Base-by-base conservation (phyloP, 2,113 vertebrate genomes). In the Glaucidium brasilianum region DNA sequence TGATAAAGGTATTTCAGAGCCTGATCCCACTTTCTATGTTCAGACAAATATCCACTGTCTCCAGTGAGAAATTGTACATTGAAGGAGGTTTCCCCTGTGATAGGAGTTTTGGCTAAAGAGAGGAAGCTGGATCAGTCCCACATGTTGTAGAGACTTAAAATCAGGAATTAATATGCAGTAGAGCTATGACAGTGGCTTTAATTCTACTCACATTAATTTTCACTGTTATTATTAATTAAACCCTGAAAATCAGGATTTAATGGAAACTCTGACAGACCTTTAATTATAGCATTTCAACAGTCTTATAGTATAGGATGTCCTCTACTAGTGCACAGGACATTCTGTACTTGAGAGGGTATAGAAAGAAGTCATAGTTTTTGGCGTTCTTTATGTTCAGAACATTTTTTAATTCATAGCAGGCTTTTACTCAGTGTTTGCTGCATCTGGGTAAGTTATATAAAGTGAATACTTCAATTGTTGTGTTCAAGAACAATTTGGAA, bases 171-270 rank as follows among this genome's bases (percentile, higher is more conserved):
- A 98, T 98, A 97, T 97, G 97, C 66, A 85, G 89, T 92, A 95
- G 67, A 90, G 92, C 96, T 96, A 56, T 96, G 94, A 94, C 95
- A 98, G 97, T 95, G 94, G 94, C 95, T 98, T 94, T 97, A 97
- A 97, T 98, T 98, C 96, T 85, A 90, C 91, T 96, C 94, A 96
- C 97, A 98, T 97, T 98, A 98, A 97, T 97, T 96, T 97, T 97
- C 95, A 95, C 93, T 97, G 94, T 96, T 97, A 94, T 95, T 97
- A 97, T 98, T 98, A 98, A 98, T 98, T 98, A 98, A 96, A 96
- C 96, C 94, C 97, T 97, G 97, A 97, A 98, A 98, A 98, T 98
- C 98, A 95, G 97, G 97, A 98, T 98, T 98, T 98, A 98, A 98
- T 98, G 97, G 97, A 98, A 98, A 98, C 92, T 96, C 97, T 97